Evolutionary conservation across 2,888 invertebrate species (phyloP), one percentile per base, ranked within the genome.

Genomic region (Callimorpha dominula): DNA sequence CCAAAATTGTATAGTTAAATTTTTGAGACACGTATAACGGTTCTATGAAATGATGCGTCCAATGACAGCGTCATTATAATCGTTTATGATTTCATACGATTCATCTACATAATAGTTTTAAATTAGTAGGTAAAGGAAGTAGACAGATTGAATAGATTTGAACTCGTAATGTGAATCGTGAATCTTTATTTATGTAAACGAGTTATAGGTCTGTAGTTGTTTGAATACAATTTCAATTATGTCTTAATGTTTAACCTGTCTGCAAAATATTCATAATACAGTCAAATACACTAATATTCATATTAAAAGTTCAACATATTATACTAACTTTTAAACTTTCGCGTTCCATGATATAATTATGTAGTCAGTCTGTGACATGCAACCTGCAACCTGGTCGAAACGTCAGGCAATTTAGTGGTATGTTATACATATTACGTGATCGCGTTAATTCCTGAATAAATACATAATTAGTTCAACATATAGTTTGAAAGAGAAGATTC

Each of bases 141-240:
- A 69, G 77, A 67, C 66, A 65, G 64, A 11, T 50, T 65, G 49
- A 79, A 73, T 73, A 72, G 50, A 81, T 71, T 69, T 75, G 70
- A 54, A 67, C 62, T 75, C 11, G 54, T 69, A 65, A 66, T 78
- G 46, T 65, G 71, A 71, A 65, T 71, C 46, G 12, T 52, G 17
- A 57, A 57, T 71, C n/a, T 62, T 63, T 62, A 71, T 71, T 60
- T 17, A 66, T 60, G 9, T 43, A 40, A n/a, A 60, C 14, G 42
- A 50, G 50, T 11, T 62, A 63, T 12, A 3, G 2, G 52, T 54
- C 42, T 63, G 14, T 20, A 54, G 46, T 67, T 68, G 72, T 72
- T 72, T 64, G 68, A 54, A 64, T 64, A 72, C 72, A 72, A 72
- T 49, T 64, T 40, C 20, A 63, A 17, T 57, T 63, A 52, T 68